Percentiles rank a stretch among this genome's conserved stretches.
phyloP scores from a whole-genome alignment of 2,797 vertebrate genomes.

The Gephyroberyx darwinii region DNA sequence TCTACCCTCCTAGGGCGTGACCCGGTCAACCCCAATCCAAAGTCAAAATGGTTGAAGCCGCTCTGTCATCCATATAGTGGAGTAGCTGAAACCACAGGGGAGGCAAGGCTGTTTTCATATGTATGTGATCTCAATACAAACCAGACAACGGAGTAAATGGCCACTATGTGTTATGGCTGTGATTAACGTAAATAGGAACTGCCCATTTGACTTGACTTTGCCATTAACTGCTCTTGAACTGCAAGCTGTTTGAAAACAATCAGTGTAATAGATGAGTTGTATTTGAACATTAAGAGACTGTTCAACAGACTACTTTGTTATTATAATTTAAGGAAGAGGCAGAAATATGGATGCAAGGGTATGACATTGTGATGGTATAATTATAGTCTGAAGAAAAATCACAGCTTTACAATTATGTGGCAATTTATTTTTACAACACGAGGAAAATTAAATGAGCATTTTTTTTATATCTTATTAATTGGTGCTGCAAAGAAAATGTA shows the following conservation, averaged over 20 bases:
- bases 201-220: neutral
- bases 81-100: slow-evolving; percentile 23
- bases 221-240: neutral
- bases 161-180: neutral
- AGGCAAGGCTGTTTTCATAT: slow-evolving; percentile 30
- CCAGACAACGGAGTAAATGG: slow-evolving; percentile 16
- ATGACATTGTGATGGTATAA: too few relatives aligned
- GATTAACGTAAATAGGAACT: slow-evolving; percentile 1
- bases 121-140: slow-evolving; percentile 19
- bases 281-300: neutral
- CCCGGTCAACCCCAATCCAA: slow-evolving; percentile 62
- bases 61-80: slow-evolving; percentile 55
- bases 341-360: neutral
- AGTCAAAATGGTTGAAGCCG: slow-evolving; percentile 63
- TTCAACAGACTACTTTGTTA: neutral
- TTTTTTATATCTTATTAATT: too few relatives aligned
- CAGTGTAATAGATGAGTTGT: neutral
- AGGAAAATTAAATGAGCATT: neutral
- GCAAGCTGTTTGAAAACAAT: neutral
- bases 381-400: too few relatives aligned
- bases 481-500: too few relatives aligned
- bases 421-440: neutral
- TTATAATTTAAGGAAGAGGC: neutral
- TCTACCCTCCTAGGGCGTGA: slow-evolving; percentile 63
- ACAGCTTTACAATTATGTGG: too few relatives aligned